phyloP scores from a whole-genome alignment of 2,888 invertebrate genomes.

The Deilephila porcellus region DNA sequence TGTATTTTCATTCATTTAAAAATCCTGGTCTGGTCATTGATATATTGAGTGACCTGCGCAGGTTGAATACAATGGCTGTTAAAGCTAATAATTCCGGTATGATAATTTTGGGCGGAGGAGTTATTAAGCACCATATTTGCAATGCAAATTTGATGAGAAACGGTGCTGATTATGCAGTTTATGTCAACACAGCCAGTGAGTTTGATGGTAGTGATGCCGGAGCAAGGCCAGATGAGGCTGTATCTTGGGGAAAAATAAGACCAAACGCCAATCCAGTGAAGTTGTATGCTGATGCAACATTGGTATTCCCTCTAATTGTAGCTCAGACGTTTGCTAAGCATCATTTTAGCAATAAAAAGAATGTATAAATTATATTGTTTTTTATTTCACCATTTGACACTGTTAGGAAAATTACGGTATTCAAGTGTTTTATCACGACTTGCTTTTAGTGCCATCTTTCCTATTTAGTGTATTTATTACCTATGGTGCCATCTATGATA shows the following conservation, averaged over 20 bases:
- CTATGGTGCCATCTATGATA: too few species aligned
- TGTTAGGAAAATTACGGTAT: background rate
- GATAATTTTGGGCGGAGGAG: conserved; percentile 97
- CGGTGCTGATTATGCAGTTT: conserved; percentile 98
- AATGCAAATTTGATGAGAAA: conserved; percentile 99
- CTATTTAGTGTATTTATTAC: too few species aligned
- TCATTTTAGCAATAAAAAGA: conserved; percentile 82
- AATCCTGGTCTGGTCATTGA: conserved; percentile 97
- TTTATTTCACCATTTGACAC: conserved; percentile 32
- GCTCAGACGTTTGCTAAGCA: conserved; percentile 97
- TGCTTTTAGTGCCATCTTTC: too few species aligned
- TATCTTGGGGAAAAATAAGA: conserved; percentile 99
- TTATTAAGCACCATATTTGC: conserved; percentile 99
- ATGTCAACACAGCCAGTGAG: conserved; percentile 97
- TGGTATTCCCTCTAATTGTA: conserved; percentile 97
- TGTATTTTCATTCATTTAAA: conserved; percentile 98
- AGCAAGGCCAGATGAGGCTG: conserved; percentile 98
- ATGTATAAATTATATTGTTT: conserved; percentile 61
- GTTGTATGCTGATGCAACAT: conserved; percentile 96
- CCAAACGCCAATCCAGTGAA: conserved; percentile 95
- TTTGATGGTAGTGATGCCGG: conserved; percentile 99
- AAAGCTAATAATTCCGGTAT: conserved; percentile 97
- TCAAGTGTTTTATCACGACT: too few species aligned
- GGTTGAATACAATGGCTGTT: conserved; percentile 97
- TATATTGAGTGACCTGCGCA: conserved; percentile 94